A percentile compares a stretch with the other conserved stretches of the same genome.
These are phyloP conservation scores for Macrotus californicus DNA, from an alignment of 2,113 vertebrate genomes.

Conservation along the genomic window DNA sequence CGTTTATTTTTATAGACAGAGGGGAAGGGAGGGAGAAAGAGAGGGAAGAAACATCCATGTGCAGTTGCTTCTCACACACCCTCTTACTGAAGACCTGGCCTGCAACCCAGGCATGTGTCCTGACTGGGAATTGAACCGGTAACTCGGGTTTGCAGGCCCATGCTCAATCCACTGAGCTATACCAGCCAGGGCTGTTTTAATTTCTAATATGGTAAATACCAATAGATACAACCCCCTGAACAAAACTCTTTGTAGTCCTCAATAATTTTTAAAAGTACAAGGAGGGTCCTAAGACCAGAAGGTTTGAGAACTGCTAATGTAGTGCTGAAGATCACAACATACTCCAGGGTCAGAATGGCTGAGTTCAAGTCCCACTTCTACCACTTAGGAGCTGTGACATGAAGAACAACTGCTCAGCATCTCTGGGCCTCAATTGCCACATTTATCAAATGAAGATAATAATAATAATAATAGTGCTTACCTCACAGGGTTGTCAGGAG, in stretches of 20 bases:
- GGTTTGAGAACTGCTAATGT: background rate
- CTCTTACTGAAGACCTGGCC: too few relatives aligned
- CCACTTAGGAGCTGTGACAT: background rate
- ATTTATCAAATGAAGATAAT: background rate
- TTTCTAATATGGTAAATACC: background rate
- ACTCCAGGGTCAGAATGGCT: background rate
- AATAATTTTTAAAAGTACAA: background rate
- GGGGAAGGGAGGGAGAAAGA: too few relatives aligned
- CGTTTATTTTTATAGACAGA: too few relatives aligned
- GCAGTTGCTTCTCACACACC: too few relatives aligned
- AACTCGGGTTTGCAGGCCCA: too few relatives aligned
- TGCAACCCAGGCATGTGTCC: too few relatives aligned
- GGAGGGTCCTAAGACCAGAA: background rate
- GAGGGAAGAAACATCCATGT: too few relatives aligned
- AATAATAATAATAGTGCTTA: background rate
- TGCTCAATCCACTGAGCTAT: too few relatives aligned
- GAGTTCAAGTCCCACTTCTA: background rate
- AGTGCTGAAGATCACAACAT: background rate
- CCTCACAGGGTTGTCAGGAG: background rate
- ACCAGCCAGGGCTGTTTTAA: background rate
- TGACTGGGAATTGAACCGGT: too few relatives aligned
- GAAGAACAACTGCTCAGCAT: background rate
- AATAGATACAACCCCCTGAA: background rate
- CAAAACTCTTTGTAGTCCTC: background rate
- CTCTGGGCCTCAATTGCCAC: background rate